Percentiles rank a stretch among this genome's conserved stretches.
Conservation (phyloP, 2,888 invertebrate species). For the Cheiracanthium punctorium region DNA sequence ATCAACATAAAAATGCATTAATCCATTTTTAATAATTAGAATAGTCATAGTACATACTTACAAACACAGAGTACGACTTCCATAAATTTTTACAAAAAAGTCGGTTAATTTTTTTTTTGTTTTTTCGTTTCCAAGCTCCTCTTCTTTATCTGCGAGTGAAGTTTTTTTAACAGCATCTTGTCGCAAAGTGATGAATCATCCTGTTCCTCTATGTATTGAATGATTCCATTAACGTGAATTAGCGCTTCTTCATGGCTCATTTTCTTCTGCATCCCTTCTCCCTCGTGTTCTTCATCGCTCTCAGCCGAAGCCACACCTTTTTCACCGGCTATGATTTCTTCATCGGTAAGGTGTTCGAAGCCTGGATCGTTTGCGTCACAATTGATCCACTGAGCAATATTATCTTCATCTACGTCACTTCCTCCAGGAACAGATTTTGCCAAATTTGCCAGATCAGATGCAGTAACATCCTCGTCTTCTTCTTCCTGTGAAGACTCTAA, state of each 20-base stretch:
- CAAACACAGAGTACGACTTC: too few species aligned
- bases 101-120: too few species aligned
- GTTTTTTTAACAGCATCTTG: slow-evolving; percentile 1
- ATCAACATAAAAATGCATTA: background rate
- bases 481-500: background rate
- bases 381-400: background rate
- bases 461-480: background rate
- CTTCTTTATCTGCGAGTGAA: background rate
- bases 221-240: background rate
- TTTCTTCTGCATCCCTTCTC: background rate
- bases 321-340: background rate
- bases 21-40: background rate
- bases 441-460: background rate
- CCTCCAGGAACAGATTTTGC: background rate
- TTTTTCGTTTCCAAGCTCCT: background rate
- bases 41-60: too few species aligned
- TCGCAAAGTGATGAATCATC: slow-evolving; percentile 11
- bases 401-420: background rate
- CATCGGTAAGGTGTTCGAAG: slow-evolving; percentile 12
- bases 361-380: background rate
- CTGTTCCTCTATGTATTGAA: slow-evolving; percentile 3
- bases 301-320: background rate
- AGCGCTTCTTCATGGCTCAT: background rate
- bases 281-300: background rate
- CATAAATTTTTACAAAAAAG: too few species aligned